Percentiles rank a stretch among this genome's conserved stretches.
phyloP scores from a whole-genome alignment of 2,113 vertebrate species.

The Macquaria australasica region DNA sequence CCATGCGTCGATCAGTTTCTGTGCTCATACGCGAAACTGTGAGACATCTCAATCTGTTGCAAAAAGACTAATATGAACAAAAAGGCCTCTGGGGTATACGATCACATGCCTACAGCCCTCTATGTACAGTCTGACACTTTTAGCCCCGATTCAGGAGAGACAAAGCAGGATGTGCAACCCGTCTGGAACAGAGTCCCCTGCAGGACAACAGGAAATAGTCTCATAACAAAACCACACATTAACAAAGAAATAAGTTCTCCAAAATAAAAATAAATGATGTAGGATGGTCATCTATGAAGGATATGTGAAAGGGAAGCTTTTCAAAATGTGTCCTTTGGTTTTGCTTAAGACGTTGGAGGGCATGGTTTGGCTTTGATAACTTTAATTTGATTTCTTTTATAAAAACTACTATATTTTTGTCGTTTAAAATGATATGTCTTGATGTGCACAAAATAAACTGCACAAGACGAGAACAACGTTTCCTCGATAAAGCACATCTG shows the following conservation, averaged over 20 bases:
- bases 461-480: conserved; percentile 1
- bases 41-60: conserved; percentile 52
- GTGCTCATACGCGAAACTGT: conserved; percentile 28
- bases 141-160: conserved; percentile 45
- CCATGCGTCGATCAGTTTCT: conserved; percentile 47
- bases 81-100: conserved; percentile 77
- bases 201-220: conserved; percentile 43
- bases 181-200: conserved; percentile 59
- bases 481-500: conserved; percentile 1
- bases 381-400: conserved; percentile 33
- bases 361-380: conserved; percentile 52
- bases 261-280: background rate
- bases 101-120: conserved; percentile 71
- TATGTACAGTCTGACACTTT: conserved; percentile 57
- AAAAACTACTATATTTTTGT: background rate
- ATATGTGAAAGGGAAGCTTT: conserved; percentile 23
- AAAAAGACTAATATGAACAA: conserved; percentile 53
- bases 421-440: conserved; percentile 13
- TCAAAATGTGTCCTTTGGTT: conserved; percentile 71
- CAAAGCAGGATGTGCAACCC: conserved; percentile 55
- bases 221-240: conserved; percentile 6
- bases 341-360: conserved; percentile 25
- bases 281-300: background rate
- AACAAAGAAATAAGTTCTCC: background rate
- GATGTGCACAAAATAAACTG: conserved; percentile 27